These are phyloP conservation scores for Carposina sasakii DNA, from an alignment of 1,140 invertebrate species.

Conservation along the genomic window DNA sequence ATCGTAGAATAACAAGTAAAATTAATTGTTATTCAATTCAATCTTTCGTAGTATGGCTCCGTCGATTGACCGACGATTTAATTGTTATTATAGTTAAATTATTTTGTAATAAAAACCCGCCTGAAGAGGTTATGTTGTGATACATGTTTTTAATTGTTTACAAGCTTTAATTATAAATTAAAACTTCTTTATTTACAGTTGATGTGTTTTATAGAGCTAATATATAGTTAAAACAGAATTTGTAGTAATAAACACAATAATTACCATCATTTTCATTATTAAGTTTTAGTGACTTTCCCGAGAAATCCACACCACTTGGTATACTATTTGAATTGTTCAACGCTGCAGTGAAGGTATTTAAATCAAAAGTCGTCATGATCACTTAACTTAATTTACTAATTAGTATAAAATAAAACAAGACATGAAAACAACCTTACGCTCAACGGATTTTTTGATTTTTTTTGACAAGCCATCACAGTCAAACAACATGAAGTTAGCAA, in stretches of 20 bases:
- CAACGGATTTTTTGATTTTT: background rate
- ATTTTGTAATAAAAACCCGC: no score
- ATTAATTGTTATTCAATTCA: no score
- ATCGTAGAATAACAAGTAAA: no score
- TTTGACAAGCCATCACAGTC: no score
- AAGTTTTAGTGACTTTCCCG: conserved; percentile 58
- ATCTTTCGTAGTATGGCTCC: no score
- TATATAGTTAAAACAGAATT: background rate
- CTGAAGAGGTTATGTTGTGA: conserved; percentile 16
- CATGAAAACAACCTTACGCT: background rate
- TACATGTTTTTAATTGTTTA: background rate
- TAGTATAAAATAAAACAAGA: background rate
- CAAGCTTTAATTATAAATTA: background rate
- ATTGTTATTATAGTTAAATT: no score
- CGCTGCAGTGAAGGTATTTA: conserved; percentile 46
- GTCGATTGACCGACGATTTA: no score
- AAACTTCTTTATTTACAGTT: background rate
- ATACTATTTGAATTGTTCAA: conserved; percentile 36
- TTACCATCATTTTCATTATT: conserved; percentile 56
- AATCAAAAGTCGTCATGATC: conserved; percentile 44
- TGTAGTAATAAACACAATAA: background rate
- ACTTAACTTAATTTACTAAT: background rate
- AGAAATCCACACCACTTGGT: conserved; percentile 55
- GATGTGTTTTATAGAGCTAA: background rate
- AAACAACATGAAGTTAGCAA: no score